These are phyloP conservation scores for Edolisoma coerulescens DNA, from an alignment of 2,113 vertebrate genomes.

Conservation along the genomic window DNA sequence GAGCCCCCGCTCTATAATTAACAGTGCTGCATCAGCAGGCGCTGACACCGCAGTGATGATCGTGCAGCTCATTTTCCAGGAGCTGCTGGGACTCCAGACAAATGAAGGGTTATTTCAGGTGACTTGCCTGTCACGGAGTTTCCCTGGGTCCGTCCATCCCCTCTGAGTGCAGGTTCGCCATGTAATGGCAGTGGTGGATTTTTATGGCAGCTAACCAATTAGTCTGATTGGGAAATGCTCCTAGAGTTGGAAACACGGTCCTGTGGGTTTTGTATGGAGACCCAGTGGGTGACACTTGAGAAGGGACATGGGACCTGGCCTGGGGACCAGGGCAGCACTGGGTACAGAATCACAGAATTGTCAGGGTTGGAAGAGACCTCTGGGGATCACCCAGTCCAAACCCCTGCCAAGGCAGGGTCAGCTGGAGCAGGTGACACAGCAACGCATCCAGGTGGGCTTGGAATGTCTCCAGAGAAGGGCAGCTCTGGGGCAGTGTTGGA, in stretches of 20 bases:
- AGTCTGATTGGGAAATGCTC: not conserved
- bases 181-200: not conserved
- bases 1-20: not conserved
- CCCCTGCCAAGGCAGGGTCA: not conserved
- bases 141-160: not conserved
- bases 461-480: not conserved
- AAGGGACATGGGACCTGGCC: not conserved
- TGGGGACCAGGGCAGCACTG: not conserved
- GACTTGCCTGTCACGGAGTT: not conserved
- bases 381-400: not conserved
- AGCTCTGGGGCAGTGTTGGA: not conserved
- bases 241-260: fast-evolving
- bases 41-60: not conserved
- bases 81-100: not conserved
- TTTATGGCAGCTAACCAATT: not conserved
- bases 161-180: fast-evolving
- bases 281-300: not conserved
- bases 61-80: not conserved
- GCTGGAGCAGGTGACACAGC: not conserved
- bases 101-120: not conserved
- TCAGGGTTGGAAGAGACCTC: not conserved
- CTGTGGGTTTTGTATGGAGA: not conserved
- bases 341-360: not conserved
- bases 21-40: not conserved
- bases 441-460: not conserved